These are phyloP conservation scores for Maccullochella peelii DNA, from an alignment of 2,113 vertebrate species.

Conservation along the genomic window DNA sequence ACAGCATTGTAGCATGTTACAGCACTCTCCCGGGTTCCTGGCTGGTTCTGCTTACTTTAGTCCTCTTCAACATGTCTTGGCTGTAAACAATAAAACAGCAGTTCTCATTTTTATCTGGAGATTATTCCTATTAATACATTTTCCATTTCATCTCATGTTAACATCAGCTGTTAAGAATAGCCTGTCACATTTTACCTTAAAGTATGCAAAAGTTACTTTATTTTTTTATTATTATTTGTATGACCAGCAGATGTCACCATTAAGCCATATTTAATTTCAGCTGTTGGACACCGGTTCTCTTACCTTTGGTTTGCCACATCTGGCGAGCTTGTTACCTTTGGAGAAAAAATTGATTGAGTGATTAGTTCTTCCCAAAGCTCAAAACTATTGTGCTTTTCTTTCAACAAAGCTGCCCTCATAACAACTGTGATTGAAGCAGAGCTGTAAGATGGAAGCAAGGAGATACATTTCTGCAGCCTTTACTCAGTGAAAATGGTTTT, in stretches of 20 bases:
- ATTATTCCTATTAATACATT: neutral
- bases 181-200: neutral
- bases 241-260: conserved; percentile 59
- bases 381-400: neutral
- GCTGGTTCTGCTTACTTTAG: conserved; percentile 22
- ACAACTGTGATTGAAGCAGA: neutral
- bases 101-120: neutral
- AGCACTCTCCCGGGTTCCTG: neutral
- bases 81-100: conserved; percentile 37
- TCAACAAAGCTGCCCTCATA: conserved; percentile 2
- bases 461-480: neutral
- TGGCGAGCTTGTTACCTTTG: conserved; percentile 78
- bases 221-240: neutral
- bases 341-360: conserved; percentile 30
- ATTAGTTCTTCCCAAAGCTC: conserved; percentile 2
- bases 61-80: conserved; percentile 37
- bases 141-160: neutral
- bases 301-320: conserved; percentile 80
- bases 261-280: neutral
- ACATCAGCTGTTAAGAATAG: neutral
- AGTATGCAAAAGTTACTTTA: neutral
- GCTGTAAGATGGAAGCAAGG: neutral
- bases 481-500: neutral
- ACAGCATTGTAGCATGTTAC: neutral
- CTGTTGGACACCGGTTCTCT: neutral